These are phyloP conservation scores for Condylura cristata DNA, from an alignment of 2,113 vertebrate genomes.

Conservation along the genomic window DNA sequence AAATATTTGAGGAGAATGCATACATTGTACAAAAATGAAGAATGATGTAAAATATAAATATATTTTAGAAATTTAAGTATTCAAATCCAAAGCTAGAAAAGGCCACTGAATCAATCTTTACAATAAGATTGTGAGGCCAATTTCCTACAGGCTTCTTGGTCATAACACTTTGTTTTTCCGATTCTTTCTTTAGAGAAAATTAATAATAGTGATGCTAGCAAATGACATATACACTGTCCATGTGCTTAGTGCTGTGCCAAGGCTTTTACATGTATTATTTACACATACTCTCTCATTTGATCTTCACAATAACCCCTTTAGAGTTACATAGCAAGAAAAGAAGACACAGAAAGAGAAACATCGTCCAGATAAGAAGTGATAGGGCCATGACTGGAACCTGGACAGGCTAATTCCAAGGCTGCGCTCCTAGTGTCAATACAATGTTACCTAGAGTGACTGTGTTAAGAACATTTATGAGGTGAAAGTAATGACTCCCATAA, in stretches of 20 bases:
- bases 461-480: not conserved
- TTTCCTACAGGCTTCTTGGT: not conserved
- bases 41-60: too few species aligned
- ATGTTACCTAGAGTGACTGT: not conserved
- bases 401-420: not conserved
- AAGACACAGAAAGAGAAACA: not conserved
- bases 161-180: not conserved
- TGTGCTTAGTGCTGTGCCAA: not conserved
- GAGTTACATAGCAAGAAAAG: not conserved
- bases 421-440: not conserved
- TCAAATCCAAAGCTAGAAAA: not conserved
- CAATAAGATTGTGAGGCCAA: not conserved
- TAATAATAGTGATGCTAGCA: not conserved
- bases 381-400: not conserved
- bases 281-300: not conserved
- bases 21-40: too few species aligned
- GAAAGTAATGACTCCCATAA: not conserved
- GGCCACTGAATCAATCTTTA: not conserved
- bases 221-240: not conserved
- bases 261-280: not conserved
- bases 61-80: not conserved
- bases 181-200: constrained; percentile 32
- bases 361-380: not conserved
- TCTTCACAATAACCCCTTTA: not conserved
- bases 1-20: not conserved